Percentiles rank a stretch among this genome's conserved stretches.
These are phyloP conservation scores for Marronus borbonicus DNA, from an alignment of 2,888 invertebrate genomes.

Conservation along the genomic window DNA sequence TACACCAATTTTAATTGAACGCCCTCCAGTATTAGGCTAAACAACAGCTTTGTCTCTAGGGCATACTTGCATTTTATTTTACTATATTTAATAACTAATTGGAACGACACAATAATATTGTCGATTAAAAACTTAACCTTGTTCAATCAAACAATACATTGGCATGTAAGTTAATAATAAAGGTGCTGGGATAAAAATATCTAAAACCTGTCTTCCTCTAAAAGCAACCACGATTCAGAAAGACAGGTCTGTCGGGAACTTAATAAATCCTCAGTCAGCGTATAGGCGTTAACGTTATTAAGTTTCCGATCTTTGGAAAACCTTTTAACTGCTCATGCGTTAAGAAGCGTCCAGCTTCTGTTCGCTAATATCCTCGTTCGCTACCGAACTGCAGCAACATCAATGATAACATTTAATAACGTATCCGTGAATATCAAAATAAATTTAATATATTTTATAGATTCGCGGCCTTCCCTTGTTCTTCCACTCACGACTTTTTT, in stretches of 20 bases:
- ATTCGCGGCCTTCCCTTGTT: constrained; percentile 3
- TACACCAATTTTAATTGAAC: too few relatives aligned
- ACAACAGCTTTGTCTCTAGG: too few relatives aligned
- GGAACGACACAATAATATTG: too few relatives aligned
- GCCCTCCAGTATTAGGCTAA: too few relatives aligned
- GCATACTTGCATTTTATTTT: too few relatives aligned
- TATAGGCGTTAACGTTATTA: constrained; percentile 5
- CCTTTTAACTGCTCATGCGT: constrained; percentile 15
- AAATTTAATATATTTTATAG: constrained; percentile 29
- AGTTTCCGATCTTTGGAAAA: not conserved
- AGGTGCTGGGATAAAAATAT: too few relatives aligned
- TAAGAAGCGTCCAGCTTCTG: not conserved
- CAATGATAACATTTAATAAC: constrained; percentile 30
- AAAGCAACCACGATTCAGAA: not conserved
- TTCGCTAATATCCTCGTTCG: not conserved
- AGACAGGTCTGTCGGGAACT: not conserved
- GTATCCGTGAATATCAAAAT: constrained; percentile 16
- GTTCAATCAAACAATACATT: too few relatives aligned
- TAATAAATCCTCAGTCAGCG: constrained; percentile 5
- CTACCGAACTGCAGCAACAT: not conserved
- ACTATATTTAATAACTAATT: too few relatives aligned
- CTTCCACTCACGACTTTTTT: constrained; percentile 15
- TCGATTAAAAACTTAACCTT: too few relatives aligned
- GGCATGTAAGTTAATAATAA: too few relatives aligned
- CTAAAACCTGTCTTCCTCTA: too few relatives aligned